Conservation (phyloP, 2,797 vertebrate species). For the Xiphophorus birchmanni region DNA sequence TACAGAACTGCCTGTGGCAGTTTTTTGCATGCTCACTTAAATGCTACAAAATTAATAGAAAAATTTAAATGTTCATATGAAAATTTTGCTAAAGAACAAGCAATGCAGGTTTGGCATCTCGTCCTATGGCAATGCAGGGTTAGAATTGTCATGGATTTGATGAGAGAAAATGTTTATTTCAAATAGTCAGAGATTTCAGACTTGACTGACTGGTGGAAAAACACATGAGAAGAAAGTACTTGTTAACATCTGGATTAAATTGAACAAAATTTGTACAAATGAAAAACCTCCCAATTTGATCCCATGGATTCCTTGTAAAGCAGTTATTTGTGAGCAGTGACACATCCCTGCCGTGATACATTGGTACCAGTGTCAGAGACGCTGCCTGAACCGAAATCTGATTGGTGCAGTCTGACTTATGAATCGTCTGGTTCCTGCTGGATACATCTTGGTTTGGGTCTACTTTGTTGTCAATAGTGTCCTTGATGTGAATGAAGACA, state of each 20-base stretch:
- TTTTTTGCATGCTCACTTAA: not conserved
- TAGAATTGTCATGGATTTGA: not conserved
- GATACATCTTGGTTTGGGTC: not conserved
- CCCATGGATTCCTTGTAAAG: not conserved
- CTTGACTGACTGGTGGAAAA: not conserved
- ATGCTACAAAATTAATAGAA: not conserved
- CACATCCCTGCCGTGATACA: not conserved
- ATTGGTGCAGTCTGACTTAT: not conserved
- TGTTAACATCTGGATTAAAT: not conserved
- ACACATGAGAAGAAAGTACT: not conserved
- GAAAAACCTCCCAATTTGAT: not conserved
- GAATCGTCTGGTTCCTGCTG: not conserved
- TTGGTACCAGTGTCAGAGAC: too few relatives aligned
- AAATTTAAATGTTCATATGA: not conserved
- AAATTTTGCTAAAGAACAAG: not conserved
- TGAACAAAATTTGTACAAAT: not conserved
- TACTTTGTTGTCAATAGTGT: not conserved
- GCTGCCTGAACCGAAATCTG: not conserved
- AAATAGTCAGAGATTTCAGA: not conserved
- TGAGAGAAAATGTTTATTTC: not conserved
- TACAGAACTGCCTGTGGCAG: not conserved
- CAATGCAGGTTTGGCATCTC: not conserved
- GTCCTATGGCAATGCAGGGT: not conserved
- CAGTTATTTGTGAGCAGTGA: not conserved
- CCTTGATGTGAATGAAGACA: not conserved